Evolutionary conservation across 1,140 invertebrate genomes (phyloP), one percentile per base, ranked within the genome.

Genomic region (Zaprionus gabonicus): DNA sequence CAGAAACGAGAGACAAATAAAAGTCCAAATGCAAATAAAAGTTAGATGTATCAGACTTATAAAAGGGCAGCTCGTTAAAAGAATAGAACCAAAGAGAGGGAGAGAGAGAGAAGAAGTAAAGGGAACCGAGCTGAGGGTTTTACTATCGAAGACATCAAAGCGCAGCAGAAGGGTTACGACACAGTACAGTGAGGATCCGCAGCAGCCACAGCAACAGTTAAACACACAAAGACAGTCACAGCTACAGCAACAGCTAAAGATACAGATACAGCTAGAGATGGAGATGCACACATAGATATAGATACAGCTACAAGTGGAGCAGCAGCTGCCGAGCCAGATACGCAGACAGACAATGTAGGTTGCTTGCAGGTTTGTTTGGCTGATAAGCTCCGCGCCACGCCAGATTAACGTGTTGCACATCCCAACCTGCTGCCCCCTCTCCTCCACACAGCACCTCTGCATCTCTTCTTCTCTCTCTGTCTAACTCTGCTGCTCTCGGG

Each of bases 11-110:
- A 65, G 34, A 66, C 28, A 20, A 31, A 55, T 36, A 49, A 38
- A 74, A 87, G 86, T 86, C 72, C 77, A 86, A 87, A 87, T 87
- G 83, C 73, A 87, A 87, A 87, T 82, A 87, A 87, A 87, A 82
- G 73, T 82, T 82, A 79, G 69, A 80, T 65, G 80, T 87, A 49
- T 63, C 77, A 73, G 85, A 86, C 82, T 81, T 85, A 85, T 85
- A 76, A 76, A 64, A 67, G 67, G 41, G 56, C 79, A 76, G 63
- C 78, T 71, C 80, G 74, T 87, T 87, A 87, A 85, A 81, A 23
- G 20, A 80, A 76, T 69, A 71, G 58, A 86, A 71, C 62, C 12
- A 28, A 60, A 55, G 62, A 56, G 64, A 73, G 41, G 31, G 63
- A 49, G 34, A 46, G 36, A 31, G 9, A 10, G 31, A 10, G 9